Base-by-base conservation (phyloP, 2,888 invertebrate genomes). In the Noctua pronuba region DNA sequence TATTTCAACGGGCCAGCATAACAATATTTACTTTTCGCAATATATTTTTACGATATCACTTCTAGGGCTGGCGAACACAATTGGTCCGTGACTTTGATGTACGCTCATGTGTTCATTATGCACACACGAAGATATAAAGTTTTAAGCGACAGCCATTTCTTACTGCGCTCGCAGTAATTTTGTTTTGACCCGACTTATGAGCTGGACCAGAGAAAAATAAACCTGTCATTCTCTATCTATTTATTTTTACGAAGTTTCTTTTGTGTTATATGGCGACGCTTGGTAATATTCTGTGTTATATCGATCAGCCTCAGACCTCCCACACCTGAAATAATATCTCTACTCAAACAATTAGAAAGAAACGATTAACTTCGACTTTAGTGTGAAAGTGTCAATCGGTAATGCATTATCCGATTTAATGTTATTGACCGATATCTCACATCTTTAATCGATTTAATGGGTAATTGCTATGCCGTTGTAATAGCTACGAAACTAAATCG, bases 1-100 rank as follows among this genome's bases (percentile, higher is more conserved):
- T 90, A 91, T 91, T 90, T 91, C 91, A 93, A 91, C 91, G 87
- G 88, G 87, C 86, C 86, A 88, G 87, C 92, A 92, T 93, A 93
- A 94, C 92, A 93, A 93, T 95, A 94, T 94, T 95, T 94, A 92
- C 92, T 93, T 91, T 93, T 93, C 91, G 91, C 93, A 91, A 91
- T 94, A 90, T 91, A 92, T 91, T 93, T 93, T 94, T 93, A 94
- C 90, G 92, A 93, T 93, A 92, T 92, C 92, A 90, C 91, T 88
- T 92, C 89, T 91, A 91, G 89, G 88, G 82, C 80, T 87, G 79
- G 84, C 82, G 86, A 84, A 84, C 90, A 91, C 93, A 93, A 94
- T 94, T 94, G 93, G 91, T 89, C 88, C 91, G 89, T 90, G 93
- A 93, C 91, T 93, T 92, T 92, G 93, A 93, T 93, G 86, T 91